These are phyloP conservation scores for Indri indri DNA, from an alignment of 2,113 vertebrate genomes.

Conservation along the genomic window DNA sequence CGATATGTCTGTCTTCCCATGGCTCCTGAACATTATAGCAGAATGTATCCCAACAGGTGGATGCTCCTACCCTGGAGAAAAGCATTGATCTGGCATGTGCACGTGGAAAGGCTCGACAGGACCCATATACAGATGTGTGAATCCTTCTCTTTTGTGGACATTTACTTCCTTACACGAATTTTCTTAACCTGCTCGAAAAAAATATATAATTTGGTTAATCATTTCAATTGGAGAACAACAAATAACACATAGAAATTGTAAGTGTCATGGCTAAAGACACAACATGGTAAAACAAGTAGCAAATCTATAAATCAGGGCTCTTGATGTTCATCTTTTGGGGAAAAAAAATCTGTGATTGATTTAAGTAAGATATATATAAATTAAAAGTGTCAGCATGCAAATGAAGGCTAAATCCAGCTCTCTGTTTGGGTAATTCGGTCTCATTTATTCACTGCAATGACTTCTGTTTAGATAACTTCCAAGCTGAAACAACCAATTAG, in stretches of 20 bases:
- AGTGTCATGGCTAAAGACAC: background rate
- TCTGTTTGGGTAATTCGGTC: background rate
- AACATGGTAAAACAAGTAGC: background rate
- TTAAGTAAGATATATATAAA: background rate
- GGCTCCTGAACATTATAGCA: background rate
- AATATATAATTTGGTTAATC: background rate
- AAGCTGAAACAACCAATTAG: constrained; percentile 36
- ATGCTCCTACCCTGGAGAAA: background rate
- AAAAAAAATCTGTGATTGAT: background rate
- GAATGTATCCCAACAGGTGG: background rate
- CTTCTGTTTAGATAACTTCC: constrained; percentile 48
- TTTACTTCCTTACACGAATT: background rate
- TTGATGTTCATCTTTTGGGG: background rate
- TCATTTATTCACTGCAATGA: constrained; percentile 27
- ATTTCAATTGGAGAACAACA: background rate
- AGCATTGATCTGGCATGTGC: background rate
- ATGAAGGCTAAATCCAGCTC: background rate
- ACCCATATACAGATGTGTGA: background rate
- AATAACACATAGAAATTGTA: background rate
- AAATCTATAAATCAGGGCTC: background rate
- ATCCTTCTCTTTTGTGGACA: background rate
- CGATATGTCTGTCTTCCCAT: background rate
- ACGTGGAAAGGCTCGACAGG: background rate
- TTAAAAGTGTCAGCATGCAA: background rate
- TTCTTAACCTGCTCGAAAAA: background rate